These are phyloP conservation scores for Spodoptera litura DNA, from an alignment of 1,140 invertebrate genomes.

Conservation along the genomic window DNA sequence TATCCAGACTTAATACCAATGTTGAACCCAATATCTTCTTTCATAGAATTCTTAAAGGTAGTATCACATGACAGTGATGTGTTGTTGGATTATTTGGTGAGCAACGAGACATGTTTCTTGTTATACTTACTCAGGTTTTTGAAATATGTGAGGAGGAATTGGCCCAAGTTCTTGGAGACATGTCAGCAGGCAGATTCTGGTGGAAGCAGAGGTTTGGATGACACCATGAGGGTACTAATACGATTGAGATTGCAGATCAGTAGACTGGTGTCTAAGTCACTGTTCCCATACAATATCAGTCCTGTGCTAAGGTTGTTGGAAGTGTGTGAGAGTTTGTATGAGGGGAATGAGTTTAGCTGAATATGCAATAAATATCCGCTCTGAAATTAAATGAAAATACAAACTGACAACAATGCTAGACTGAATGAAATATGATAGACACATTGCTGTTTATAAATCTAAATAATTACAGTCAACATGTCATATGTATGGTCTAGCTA, in stretches of 20 bases:
- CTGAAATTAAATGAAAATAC: background rate
- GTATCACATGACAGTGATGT: constrained; percentile 94
- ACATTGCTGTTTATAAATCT: background rate
- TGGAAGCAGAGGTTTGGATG: constrained; percentile 89
- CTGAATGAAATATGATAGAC: background rate
- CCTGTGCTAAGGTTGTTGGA: constrained; percentile 94
- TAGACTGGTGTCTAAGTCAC: constrained; percentile 92
- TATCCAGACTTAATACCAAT: constrained; percentile 92
- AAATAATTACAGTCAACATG: background rate
- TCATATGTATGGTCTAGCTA: background rate
- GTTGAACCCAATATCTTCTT: constrained; percentile 93
- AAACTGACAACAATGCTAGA: background rate
- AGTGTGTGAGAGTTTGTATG: constrained; percentile 94
- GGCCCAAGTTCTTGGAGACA: constrained; percentile 92
- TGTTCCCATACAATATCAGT: constrained; percentile 96
- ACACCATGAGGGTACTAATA: constrained; percentile 94
- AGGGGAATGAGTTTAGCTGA: constrained; percentile 91
- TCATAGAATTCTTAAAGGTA: constrained; percentile 93
- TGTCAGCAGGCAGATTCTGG: constrained; percentile 88
- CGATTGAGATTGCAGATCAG: constrained; percentile 92
- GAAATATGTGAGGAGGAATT: constrained; percentile 94
- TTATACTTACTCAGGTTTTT: constrained; percentile 94
- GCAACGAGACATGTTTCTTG: constrained; percentile 96
- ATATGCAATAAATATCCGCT: constrained; percentile 30
- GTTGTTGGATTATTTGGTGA: constrained; percentile 94